Evolutionary conservation across 2,113 vertebrate species (phyloP), one percentile per base, ranked within the genome.

Genomic region (Coptodon bakossiorum): DNA sequence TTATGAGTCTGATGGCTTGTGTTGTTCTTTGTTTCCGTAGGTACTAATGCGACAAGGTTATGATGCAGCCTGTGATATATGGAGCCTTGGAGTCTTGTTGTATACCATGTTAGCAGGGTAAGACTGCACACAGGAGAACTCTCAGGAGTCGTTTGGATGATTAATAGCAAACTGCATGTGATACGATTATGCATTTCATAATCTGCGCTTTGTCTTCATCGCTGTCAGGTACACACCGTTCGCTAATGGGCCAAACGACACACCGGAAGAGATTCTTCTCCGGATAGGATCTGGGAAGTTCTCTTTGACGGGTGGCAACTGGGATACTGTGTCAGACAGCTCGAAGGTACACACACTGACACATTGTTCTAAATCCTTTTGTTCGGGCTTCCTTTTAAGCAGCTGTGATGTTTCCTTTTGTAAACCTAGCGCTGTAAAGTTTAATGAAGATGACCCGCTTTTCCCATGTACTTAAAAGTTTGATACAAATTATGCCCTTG

Each of bases 211-310:
- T 40, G n/a, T 11, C 10, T 5, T 54, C 27, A 8, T 36, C 12
- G 17, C 31, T 43, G 27, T 34, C 95, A 99, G 98, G 88, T 99
- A 98, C 92, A 99, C 98, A 34, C 98, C 98, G 8, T 99, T 99
- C 88, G 98, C 98, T 87, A 99, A 99, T 80, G 98, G 98, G 50
- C 98, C 98, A 86, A 99, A 98, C 53, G 98, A 99, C 95, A 99
- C 98, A 79, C 98, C 98, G 36, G 98, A 99, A 93, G 98, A 99
- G 95, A 99, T 99, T 92, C 95, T 99, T 22, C 95, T 98, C 40
- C 97, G 97, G 82, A 99, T 99, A 95, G 98, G 98, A 87, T 99
- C 98, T 85, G 98, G 98, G 59, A 99, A 99, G 87, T 99, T 99
- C 93, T 98, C 98, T 34, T 94, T 99, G 87, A 98, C 96, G 38